phyloP scores from a whole-genome alignment of 1,140 invertebrate species.

The Gryllus bimaculatus region DNA sequence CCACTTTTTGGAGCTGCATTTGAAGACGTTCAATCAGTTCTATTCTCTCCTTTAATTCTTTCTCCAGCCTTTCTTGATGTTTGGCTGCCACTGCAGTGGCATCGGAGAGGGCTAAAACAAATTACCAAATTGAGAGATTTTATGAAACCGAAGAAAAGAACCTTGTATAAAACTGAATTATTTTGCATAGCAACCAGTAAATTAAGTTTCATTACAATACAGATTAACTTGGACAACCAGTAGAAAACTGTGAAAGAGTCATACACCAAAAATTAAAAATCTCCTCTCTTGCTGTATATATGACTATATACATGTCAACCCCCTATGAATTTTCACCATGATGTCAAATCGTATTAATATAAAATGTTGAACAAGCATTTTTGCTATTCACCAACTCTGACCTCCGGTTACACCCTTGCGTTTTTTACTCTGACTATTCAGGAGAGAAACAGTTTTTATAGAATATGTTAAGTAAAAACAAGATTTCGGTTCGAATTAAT shows the following conservation, averaged over 20 bases:
- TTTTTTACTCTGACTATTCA: too few relatives aligned
- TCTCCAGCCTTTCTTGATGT: neutral
- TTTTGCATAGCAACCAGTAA: neutral
- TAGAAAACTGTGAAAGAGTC: neutral
- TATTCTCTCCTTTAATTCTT: neutral
- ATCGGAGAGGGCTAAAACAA: neutral
- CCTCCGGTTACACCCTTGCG: too few relatives aligned
- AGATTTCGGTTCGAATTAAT: too few relatives aligned
- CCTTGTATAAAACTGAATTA: neutral
- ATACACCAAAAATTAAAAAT: too few relatives aligned
- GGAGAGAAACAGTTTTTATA: too few relatives aligned
- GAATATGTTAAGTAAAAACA: too few relatives aligned
- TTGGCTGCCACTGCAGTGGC: neutral
- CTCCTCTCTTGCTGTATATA: too few relatives aligned
- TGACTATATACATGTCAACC: too few relatives aligned
- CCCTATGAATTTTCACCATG: too few relatives aligned
- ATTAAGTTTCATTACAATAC: neutral
- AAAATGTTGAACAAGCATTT: too few relatives aligned
- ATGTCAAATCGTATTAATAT: too few relatives aligned
- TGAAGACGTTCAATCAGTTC: neutral
- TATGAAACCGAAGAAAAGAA: neutral
- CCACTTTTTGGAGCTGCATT: neutral
- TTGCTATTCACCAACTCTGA: too few relatives aligned
- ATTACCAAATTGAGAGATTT: neutral
- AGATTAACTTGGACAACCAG: neutral